Conservation (phyloP, 2,113 vertebrate species). For the Salvelinus sp. region DNA sequence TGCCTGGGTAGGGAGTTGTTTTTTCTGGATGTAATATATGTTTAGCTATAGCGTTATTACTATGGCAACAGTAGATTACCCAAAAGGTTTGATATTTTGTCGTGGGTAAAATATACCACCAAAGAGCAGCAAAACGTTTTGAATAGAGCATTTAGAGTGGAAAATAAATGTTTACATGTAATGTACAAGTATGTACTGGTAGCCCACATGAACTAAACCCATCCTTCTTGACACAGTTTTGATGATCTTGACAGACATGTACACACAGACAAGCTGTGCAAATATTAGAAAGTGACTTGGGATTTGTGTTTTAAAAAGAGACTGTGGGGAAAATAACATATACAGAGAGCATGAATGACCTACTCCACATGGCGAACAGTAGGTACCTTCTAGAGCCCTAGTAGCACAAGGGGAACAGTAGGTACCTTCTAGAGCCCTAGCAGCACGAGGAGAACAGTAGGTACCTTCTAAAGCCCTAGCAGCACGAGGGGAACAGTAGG, state of each 20-base stretch:
- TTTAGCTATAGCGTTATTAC: not conserved
- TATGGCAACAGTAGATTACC: not conserved
- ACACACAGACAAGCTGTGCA: constrained; percentile 78
- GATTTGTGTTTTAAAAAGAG: constrained; percentile 67
- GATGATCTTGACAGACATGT: constrained; percentile 71
- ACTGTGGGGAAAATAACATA: constrained; percentile 38
- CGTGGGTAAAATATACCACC: not conserved
- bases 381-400: constrained; percentile 17
- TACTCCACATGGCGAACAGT: constrained; percentile 28
- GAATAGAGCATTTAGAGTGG: constrained; percentile 29
- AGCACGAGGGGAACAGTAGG: constrained; percentile 35
- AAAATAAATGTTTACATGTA: constrained; percentile 45
- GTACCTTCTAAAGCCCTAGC: not conserved
- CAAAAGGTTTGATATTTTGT: not conserved
- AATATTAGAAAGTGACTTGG: constrained; percentile 63
- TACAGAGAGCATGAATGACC: constrained; percentile 43
- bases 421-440: not conserved
- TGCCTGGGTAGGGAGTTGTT: not conserved
- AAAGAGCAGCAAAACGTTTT: not conserved
- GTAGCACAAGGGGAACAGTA: constrained; percentile 36
- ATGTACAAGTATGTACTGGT: constrained; percentile 56
- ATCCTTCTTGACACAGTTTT: constrained; percentile 69
- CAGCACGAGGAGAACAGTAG: constrained; percentile 35
- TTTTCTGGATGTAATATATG: not conserved
- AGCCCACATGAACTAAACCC: constrained; percentile 63